Base-by-base conservation (phyloP, 2,888 invertebrate genomes). In the Nematopogon swammerdamellus region DNA sequence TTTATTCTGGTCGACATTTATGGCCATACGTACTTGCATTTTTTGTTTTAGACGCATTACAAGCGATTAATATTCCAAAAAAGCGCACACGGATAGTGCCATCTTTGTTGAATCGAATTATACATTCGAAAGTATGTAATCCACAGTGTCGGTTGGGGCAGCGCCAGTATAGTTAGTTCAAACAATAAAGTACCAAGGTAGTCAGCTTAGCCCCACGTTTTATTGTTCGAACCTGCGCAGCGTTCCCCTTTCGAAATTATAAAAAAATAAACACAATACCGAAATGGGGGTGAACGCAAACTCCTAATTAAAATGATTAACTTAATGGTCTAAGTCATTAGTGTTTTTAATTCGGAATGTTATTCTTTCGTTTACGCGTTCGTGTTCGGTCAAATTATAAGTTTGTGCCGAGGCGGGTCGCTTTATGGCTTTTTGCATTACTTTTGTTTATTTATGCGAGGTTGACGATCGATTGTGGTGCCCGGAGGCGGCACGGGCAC, bases 231-330 rank as follows among this genome's bases (percentile, higher is more conserved):
- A n/a, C n/a, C 25, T 25, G 10, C 25, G 25, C 3, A 36, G 11
- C 36, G 11, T 14, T 36, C 14, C 36, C 36, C 36, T 14, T 36
- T 36, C 14, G 11, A 14, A 25, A 25, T 25, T 25, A 36, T 36
- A 36, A 36, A 36, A 36, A 36, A 36, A 25, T 25, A 36, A 36
- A 36, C 36, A 36, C 25, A 36, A 36, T 36, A 36, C 36, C 36
- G 36, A 14, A 36, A 36, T 36, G 14, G 36, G n/a, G 36, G 36
- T 14, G 62, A 68, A 68, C 64, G 70, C 72, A 69, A 72, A 70
- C 62, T 70, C 71, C 73, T 79, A 76, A 80, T 80, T 80, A 80
- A 77, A 80, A 79, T 80, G 71, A 80, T 80, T 80, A 80, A 80
- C 73, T 77, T 80, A 80, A 80, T 79, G 79, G 76, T 69, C 66